Conservation (phyloP, 2,113 vertebrate genomes). For the Okapia johnstoni region DNA sequence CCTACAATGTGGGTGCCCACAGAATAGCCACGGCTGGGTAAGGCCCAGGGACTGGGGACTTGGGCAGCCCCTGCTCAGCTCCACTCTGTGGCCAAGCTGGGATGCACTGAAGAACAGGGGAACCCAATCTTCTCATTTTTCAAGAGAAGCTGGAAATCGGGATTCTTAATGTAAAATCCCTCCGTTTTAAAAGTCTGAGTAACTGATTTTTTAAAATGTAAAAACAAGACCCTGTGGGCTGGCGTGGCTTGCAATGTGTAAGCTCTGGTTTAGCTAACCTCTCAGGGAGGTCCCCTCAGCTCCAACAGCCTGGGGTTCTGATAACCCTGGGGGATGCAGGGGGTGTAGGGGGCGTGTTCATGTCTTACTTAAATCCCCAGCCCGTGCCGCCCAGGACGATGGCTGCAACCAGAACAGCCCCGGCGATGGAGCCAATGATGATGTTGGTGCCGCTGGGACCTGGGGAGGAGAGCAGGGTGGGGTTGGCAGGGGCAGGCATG, state of each 20-base stretch:
- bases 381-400: slow-evolving; percentile 98
- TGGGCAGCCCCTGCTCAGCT: neutral
- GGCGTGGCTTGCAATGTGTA: neutral
- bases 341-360: slow-evolving; percentile 6
- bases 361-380: slow-evolving; percentile 99
- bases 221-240: neutral
- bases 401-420: slow-evolving; percentile 96
- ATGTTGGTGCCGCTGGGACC: slow-evolving; percentile 99
- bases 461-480: slow-evolving; percentile 79
- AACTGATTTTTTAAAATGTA: neutral
- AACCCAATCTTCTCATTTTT: neutral
- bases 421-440: slow-evolving; percentile 98
- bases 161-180: neutral
- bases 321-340: neutral
- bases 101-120: neutral
- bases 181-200: neutral
- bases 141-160: neutral
- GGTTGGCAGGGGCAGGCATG: slow-evolving; percentile 1
- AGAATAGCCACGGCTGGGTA: neutral
- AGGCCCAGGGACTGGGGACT: neutral
- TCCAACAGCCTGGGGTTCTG: neutral
- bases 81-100: neutral
- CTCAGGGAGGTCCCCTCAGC: neutral
- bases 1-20: neutral
- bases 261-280: neutral